phyloP scores from a whole-genome alignment of 2,797 vertebrate genomes.

The Thaleichthys pacificus region DNA sequence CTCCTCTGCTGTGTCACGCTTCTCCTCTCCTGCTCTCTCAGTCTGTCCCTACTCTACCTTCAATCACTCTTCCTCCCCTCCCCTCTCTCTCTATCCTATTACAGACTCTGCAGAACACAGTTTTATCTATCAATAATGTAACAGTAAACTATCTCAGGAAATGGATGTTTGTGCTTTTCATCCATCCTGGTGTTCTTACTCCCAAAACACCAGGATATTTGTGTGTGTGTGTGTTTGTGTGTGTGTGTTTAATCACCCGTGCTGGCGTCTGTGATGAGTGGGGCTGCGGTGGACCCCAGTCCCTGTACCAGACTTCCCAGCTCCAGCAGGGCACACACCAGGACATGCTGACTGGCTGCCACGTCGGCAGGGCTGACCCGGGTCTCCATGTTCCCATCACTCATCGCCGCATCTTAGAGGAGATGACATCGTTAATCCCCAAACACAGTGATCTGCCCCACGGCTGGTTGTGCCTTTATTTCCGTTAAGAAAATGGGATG shows the following conservation, averaged over 20 bases:
- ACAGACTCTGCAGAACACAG: not conserved
- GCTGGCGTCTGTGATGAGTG: slow-evolving; percentile 84
- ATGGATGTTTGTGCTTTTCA: not conserved
- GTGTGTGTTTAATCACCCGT: slow-evolving; percentile 69
- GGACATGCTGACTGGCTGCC: slow-evolving; percentile 78
- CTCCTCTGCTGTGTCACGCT: not conserved
- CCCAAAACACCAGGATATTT: not conserved
- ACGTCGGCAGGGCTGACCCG: slow-evolving; percentile 71
- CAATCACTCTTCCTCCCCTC: not conserved
- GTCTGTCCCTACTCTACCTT: not conserved
- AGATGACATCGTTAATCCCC: no score
- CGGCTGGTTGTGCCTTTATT: no score
- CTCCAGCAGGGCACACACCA: slow-evolving; percentile 87
- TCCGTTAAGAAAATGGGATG: no score
- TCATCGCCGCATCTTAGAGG: slow-evolving; percentile 73
- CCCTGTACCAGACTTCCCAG: slow-evolving; percentile 81
- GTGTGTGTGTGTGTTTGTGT: not conserved
- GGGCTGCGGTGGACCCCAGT: slow-evolving; percentile 82
- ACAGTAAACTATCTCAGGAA: not conserved
- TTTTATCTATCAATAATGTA: not conserved
- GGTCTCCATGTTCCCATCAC: slow-evolving; percentile 81
- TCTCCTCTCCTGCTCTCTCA: not conserved
- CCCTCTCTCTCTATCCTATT: not conserved
- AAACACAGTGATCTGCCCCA: no score
- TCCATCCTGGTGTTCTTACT: not conserved